Evolutionary conservation across 1,140 invertebrate genomes (phyloP).

Genomic region (Mylabris phalerata): DNA sequence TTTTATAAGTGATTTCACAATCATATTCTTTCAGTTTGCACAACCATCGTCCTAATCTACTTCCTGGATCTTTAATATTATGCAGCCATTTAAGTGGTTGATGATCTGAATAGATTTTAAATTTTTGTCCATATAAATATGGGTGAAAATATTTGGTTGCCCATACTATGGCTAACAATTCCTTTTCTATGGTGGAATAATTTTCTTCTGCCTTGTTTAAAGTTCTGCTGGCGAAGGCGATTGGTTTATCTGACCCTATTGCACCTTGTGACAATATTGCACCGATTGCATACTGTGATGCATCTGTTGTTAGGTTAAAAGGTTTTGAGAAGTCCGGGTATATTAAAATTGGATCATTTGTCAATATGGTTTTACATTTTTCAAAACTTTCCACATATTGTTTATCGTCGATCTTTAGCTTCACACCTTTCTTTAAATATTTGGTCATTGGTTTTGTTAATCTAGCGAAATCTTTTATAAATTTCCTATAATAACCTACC

Average conservation of each 20-base stretch:
- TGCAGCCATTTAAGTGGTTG: slow-evolving; percentile 39
- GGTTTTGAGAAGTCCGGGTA: slow-evolving; percentile 36
- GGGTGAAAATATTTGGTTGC: slow-evolving; percentile 21
- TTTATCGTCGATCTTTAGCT: slow-evolving; percentile 21
- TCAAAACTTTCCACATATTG: slow-evolving; percentile 23
- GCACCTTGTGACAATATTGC: slow-evolving; percentile 28
- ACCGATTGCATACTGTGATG: slow-evolving; percentile 23
- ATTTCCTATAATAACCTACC: slow-evolving; percentile 36
- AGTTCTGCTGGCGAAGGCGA: no score
- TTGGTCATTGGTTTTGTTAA: slow-evolving; percentile 33
- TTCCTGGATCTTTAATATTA: slow-evolving; percentile 30
- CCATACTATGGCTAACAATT: no score
- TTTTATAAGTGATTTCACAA: slow-evolving; percentile 6
- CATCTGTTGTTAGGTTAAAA: slow-evolving; percentile 21
- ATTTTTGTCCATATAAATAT: slow-evolving; percentile 39
- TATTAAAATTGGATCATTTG: slow-evolving; percentile 34
- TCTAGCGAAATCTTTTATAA: slow-evolving; percentile 26
- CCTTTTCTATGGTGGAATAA: no score
- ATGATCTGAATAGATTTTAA: slow-evolving; percentile 43
- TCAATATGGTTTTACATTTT: slow-evolving; percentile 30
- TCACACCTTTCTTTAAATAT: slow-evolving; percentile 28
- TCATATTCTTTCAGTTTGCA: slow-evolving; percentile 37
- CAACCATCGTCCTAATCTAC: slow-evolving; percentile 35
- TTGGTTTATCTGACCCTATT: no score
- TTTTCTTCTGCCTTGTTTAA: no score